Percentiles rank a stretch among this genome's conserved stretches.
These are phyloP conservation scores for Lochmaea crataegi DNA, from an alignment of 2,888 invertebrate species.

Conservation along the genomic window DNA sequence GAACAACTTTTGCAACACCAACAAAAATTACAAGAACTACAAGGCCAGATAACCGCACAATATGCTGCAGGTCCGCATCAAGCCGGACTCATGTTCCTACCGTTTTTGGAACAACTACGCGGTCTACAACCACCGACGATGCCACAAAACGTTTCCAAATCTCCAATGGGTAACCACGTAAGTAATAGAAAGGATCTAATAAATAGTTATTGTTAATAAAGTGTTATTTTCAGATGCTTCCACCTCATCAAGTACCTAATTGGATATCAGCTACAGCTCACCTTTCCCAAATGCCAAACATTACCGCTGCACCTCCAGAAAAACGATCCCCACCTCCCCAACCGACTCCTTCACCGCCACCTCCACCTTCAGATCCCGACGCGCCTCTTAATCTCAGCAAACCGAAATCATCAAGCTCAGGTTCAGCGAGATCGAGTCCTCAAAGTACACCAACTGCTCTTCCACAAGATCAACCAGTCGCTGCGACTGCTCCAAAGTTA, in stretches of 20 bases:
- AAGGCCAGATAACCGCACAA: constrained; percentile 70
- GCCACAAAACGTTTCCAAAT: constrained; percentile 59
- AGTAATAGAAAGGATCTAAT: constrained; percentile 42
- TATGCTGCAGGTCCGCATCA: constrained; percentile 69
- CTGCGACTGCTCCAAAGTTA: constrained; percentile 70
- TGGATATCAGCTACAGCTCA: constrained; percentile 79
- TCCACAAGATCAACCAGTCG: constrained; percentile 68
- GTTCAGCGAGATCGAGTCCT: constrained; percentile 69
- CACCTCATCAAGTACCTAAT: constrained; percentile 68
- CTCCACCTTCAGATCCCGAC: constrained; percentile 73
- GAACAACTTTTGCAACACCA: constrained; percentile 69
- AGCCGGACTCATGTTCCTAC: constrained; percentile 73
- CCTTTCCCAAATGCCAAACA: constrained; percentile 76
- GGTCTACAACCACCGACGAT: constrained; percentile 58
- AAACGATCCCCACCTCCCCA: constrained; percentile 61
- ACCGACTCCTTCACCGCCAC: constrained; percentile 64
- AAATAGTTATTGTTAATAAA: background rate
- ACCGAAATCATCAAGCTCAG: constrained; percentile 74
- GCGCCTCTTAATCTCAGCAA: constrained; percentile 90
- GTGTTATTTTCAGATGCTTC: constrained; percentile 66
- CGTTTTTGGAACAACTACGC: constrained; percentile 76
- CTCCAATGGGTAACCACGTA: constrained; percentile 62
- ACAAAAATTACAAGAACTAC: constrained; percentile 71
- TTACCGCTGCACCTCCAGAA: constrained; percentile 55
- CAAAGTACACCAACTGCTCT: constrained; percentile 61